phyloP scores from a whole-genome alignment of 2,797 vertebrate genomes.

The Gallinago solitaria region DNA sequence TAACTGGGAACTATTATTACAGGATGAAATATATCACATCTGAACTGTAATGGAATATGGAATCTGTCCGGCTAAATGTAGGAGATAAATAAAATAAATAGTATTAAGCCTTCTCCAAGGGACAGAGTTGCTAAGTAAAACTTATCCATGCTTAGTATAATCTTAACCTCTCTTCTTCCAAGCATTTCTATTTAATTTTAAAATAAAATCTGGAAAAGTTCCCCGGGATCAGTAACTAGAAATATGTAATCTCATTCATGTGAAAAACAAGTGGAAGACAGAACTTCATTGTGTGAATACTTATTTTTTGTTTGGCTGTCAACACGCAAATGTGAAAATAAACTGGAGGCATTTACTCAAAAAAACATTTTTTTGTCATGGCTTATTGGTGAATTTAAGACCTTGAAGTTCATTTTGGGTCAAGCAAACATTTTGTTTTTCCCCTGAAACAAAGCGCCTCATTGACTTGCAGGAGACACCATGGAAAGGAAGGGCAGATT shows the following conservation, averaged over 20 bases:
- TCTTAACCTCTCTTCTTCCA: neutral
- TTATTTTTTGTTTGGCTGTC: slow-evolving; percentile 49
- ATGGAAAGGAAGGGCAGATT: neutral
- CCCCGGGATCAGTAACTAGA: neutral
- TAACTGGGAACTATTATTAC: neutral
- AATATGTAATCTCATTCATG: slow-evolving; percentile 42
- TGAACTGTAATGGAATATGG: slow-evolving; percentile 24
- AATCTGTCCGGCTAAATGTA: slow-evolving; percentile 23
- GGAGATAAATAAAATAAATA: slow-evolving; percentile 45
- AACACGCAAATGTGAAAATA: slow-evolving; percentile 48
- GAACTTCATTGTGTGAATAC: slow-evolving; percentile 23
- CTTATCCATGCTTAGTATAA: neutral
- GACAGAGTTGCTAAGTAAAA: neutral
- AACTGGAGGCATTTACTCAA: slow-evolving; percentile 7
- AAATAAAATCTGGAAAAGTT: slow-evolving; percentile 11
- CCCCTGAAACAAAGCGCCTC: neutral
- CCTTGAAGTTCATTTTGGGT: slow-evolving; percentile 47
- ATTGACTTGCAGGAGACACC: neutral
- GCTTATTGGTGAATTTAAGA: slow-evolving; percentile 43
- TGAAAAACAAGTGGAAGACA: slow-evolving; percentile 55
- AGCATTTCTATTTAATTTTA: neutral
- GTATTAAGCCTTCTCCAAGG: neutral
- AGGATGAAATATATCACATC: slow-evolving; percentile 17
- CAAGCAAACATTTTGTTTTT: slow-evolving; percentile 11
- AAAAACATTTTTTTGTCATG: neutral